Conservation (phyloP, 2,888 invertebrate species). For the Temnothorax unifasciatus region DNA sequence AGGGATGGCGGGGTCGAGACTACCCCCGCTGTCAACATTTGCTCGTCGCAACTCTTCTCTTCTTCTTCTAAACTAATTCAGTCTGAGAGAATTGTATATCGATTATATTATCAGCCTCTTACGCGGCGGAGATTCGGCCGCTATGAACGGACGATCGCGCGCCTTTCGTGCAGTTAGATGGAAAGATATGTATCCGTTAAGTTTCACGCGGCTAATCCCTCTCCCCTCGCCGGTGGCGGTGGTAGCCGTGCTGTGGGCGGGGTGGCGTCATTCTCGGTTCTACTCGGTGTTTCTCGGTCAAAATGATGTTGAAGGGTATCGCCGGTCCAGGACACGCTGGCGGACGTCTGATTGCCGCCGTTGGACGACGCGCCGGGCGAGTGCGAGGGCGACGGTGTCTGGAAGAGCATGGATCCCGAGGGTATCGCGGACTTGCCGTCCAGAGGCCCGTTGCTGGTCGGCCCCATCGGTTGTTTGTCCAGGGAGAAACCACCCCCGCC, state of each 20-base stretch:
- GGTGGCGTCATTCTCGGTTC: constrained; percentile 84
- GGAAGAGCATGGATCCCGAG: constrained; percentile 85
- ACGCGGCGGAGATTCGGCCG: constrained; percentile 11
- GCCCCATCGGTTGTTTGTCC: constrained; percentile 87
- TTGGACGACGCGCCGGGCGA: constrained; percentile 86
- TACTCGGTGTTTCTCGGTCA: constrained; percentile 87
- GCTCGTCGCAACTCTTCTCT: background rate
- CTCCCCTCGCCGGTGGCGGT: constrained; percentile 90
- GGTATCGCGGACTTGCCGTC: constrained; percentile 80
- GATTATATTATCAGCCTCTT: constrained; percentile 45
- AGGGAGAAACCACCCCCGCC: constrained; percentile 86
- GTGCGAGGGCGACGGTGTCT: constrained; percentile 84
- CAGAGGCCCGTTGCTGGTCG: constrained; percentile 86
- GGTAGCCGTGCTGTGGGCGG: constrained; percentile 87
- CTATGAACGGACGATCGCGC: background rate
- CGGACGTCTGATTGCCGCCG: constrained; percentile 84
- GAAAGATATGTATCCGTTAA: constrained; percentile 64
- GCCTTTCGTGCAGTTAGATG: constrained; percentile 37
- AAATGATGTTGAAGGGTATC: constrained; percentile 88
- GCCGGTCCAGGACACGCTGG: constrained; percentile 87
- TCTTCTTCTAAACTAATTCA: constrained; percentile 39
- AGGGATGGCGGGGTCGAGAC: background rate
- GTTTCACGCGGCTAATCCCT: constrained; percentile 90
- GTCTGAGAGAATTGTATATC: constrained; percentile 42
- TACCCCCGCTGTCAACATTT: background rate